Base-by-base conservation (phyloP, 2,797 vertebrate genomes). In the Ispidina picta region DNA sequence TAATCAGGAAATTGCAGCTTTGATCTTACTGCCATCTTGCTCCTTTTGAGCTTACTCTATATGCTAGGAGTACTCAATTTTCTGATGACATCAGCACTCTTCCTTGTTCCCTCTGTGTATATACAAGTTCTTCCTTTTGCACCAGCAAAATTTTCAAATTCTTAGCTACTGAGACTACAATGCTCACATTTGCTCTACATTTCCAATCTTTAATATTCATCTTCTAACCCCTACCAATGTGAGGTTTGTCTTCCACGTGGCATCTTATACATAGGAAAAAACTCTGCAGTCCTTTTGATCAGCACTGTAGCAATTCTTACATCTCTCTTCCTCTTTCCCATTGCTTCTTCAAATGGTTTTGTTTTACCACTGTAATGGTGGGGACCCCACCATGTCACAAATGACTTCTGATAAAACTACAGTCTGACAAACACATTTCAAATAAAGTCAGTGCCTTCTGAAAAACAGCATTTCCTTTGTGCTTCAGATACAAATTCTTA, bases 1-100 rank as follows among this genome's bases (percentile, higher is more conserved):
- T 65, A 87, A 93, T 33, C 55, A 75, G 39, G 62, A 80, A 92
- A 35, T 13, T 86, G 21, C 13, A 90, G 43, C 39, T 92, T 91
- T 92, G 65, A 77, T 86, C 46, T 69, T 62, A 78, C 21, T 54
- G 43, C 46, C 26, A 65, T 58, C 49, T 71, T 80, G 43, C 26
- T 87, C 65, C 54, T 44, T 60, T 58, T 39, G 37, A 77, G 20
- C 29, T 15, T 84, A 66, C 12, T 88, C 65, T 63, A 21, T 14
- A 17, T 4, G 6, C 15, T 19, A 23, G 12, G 35, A 85, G 5
- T 25, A 77, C 48, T 62, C 54, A 58, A 15, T 35, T 78, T 80
- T 89, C 79, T 68, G 39, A 46, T 20, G 12, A 63, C 12, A 89
- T 37, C 37, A 91, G 73, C 29, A 90, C 5, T 6, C 13, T 72